Percentiles rank a stretch among this genome's conserved stretches.
phyloP scores from a whole-genome alignment of 2,797 vertebrate genomes.

The Zalophus californianus region DNA sequence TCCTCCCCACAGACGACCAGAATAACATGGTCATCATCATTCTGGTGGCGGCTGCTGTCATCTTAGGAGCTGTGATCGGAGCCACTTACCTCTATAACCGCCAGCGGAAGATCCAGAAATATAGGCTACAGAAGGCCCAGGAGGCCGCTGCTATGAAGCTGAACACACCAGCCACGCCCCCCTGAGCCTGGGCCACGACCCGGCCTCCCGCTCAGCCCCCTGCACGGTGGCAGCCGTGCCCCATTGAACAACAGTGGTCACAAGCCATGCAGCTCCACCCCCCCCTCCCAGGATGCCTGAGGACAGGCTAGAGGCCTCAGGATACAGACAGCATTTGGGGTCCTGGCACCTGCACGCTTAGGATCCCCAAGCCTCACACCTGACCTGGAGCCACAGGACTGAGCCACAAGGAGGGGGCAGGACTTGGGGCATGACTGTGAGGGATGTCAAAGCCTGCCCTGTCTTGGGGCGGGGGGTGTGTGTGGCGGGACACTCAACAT shows the following conservation, averaged over 20 bases:
- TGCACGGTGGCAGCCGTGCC: neutral
- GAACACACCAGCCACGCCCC: neutral
- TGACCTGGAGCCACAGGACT: neutral
- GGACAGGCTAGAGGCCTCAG: neutral
- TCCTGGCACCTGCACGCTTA: neutral
- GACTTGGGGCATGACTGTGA: neutral
- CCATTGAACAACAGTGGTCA: neutral
- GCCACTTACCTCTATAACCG: slow-evolving; percentile 2
- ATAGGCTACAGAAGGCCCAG: slow-evolving; percentile 70
- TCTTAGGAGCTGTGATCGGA: rapidly evolving
- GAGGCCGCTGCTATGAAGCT: slow-evolving; percentile 23
- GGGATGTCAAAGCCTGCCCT: neutral
- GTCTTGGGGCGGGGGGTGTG: neutral
- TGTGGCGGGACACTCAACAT: neutral
- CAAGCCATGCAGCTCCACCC: neutral
- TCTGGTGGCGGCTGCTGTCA: rapidly evolving
- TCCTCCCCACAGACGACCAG: neutral
- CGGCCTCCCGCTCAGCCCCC: no score
- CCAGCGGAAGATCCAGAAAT: slow-evolving; percentile 76
- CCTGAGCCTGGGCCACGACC: neutral
- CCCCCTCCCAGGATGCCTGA: neutral
- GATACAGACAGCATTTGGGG: neutral
- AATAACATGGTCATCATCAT: neutral
- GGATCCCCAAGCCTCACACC: neutral
- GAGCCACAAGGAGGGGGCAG: neutral